These are phyloP conservation scores for Mastacembelus armatus DNA, from an alignment of 2,797 vertebrate species.

Conservation along the genomic window DNA sequence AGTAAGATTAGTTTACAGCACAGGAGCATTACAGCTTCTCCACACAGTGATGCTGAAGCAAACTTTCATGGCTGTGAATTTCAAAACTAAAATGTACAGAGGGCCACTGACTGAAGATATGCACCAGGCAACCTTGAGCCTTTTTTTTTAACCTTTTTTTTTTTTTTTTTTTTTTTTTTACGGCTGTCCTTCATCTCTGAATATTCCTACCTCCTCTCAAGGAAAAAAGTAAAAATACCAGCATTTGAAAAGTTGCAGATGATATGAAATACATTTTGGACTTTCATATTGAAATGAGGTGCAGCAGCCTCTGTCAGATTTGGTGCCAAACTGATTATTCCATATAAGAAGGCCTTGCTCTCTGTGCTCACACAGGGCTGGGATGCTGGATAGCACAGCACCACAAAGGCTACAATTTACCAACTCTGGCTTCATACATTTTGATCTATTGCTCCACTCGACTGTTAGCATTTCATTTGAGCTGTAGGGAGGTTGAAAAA, in stretches of 20 bases:
- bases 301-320: constrained; percentile 78
- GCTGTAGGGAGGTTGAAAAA: constrained; percentile 81
- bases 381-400: constrained; percentile 78
- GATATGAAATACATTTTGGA: constrained; percentile 80
- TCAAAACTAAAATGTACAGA: constrained; percentile 72
- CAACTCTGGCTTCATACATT: constrained; percentile 84
- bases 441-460: constrained; percentile 81
- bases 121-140: constrained; percentile 77
- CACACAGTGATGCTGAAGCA: constrained; percentile 64
- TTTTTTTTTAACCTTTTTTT: constrained; percentile 49
- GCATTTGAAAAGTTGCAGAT: constrained; percentile 81
- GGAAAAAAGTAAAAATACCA: constrained; percentile 67
- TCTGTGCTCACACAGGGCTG: constrained; percentile 78
- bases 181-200: constrained; percentile 64
- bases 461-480: constrained; percentile 84
- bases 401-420: constrained; percentile 85
- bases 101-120: constrained; percentile 74
- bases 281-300: constrained; percentile 87
- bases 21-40: constrained; percentile 74
- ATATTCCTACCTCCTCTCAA: constrained; percentile 67
- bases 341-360: constrained; percentile 81
- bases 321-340: constrained; percentile 81
- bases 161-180: constrained; percentile 50
- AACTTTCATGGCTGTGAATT: constrained; percentile 76
- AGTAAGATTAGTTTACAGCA: constrained; percentile 70